Evolutionary conservation across 2,113 vertebrate species (phyloP).

Genomic region (Odontesthes bonariensis): DNA sequence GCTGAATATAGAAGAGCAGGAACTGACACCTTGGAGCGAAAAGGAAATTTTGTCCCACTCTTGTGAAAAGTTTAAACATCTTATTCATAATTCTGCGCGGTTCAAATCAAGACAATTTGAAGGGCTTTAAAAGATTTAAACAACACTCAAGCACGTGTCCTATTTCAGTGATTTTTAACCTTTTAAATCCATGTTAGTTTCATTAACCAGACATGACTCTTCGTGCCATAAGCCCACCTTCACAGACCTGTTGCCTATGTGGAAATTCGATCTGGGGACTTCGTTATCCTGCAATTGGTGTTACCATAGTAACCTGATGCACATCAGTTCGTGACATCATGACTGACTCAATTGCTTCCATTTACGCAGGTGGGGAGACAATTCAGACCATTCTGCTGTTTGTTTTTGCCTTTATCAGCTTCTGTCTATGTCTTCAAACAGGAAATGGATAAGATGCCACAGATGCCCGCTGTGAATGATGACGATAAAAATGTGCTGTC

Average conservation of each 20-base stretch:
- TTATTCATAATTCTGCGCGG: background rate
- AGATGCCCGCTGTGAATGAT: constrained; percentile 23
- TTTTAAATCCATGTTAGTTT: background rate
- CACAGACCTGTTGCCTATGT: constrained; percentile 54
- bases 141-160: background rate
- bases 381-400: constrained; percentile 49
- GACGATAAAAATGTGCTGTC: constrained; percentile 2
- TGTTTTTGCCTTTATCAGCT: constrained; percentile 31
- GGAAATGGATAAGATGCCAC: constrained; percentile 16
- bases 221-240: constrained; percentile 5
- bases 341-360: constrained; percentile 64
- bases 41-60: constrained; percentile 6
- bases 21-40: constrained; percentile 48
- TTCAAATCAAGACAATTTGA: background rate
- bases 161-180: background rate
- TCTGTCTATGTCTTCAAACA: constrained; percentile 42
- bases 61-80: constrained; percentile 11
- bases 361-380: constrained; percentile 71
- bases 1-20: constrained; percentile 44
- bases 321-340: constrained; percentile 78
- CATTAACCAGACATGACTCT: background rate
- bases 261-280: constrained; percentile 56
- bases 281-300: constrained; percentile 57
- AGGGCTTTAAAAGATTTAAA: background rate
- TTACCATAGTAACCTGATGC: constrained; percentile 80